These are phyloP conservation scores for Mus caroli DNA, from an alignment of 2,797 vertebrate species.

Conservation along the genomic window DNA sequence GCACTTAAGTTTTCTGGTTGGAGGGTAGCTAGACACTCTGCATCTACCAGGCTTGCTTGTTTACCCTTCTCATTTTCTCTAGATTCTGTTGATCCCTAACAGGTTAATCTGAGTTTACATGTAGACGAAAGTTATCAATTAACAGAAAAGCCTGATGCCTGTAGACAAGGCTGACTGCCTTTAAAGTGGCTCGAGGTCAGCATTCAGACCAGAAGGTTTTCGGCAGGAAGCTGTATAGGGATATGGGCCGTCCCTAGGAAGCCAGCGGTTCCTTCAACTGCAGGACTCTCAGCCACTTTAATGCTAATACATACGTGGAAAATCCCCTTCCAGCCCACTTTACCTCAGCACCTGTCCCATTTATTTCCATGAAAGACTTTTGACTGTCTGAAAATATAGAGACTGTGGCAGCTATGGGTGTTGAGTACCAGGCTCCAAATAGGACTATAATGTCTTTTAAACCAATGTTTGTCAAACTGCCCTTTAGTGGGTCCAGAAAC, in stretches of 20 bases:
- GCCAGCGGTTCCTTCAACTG: background rate
- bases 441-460: background rate
- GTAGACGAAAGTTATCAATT: constrained; percentile 73
- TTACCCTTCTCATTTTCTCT: background rate
- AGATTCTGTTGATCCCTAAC: constrained; percentile 61
- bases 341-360: background rate
- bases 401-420: background rate
- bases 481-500: background rate
- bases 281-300: background rate
- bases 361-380: background rate
- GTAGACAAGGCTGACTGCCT: background rate
- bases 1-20: background rate
- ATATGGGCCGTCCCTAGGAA: background rate
- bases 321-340: background rate
- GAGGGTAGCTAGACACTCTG: background rate
- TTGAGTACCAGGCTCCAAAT: background rate
- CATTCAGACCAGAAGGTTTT: background rate
- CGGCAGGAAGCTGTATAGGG: background rate
- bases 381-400: background rate
- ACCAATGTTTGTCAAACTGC: background rate
- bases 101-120: constrained; percentile 67
- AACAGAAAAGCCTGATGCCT: constrained; percentile 68
- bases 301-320: background rate
- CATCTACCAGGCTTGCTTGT: constrained; percentile 27
- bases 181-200: background rate